Evolutionary conservation across 2,797 vertebrate genomes (phyloP).

Genomic region (Falco columbarius): DNA sequence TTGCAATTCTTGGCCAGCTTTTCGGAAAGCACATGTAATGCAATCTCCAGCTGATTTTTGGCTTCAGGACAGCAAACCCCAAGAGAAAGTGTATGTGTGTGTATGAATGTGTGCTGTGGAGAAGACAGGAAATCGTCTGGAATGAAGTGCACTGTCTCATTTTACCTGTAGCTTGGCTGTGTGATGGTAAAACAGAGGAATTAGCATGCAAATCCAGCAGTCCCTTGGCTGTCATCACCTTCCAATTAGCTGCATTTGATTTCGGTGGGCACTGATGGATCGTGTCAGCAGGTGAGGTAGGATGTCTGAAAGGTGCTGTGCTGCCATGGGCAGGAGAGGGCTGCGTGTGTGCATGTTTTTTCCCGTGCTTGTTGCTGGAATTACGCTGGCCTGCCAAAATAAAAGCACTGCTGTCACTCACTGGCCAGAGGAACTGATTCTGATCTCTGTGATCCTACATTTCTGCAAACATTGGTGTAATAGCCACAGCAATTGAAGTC

Average conservation of each 20-base stretch:
- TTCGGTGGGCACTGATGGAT: conserved; percentile 78
- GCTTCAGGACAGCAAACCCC: not conserved
- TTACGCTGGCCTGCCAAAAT: conserved; percentile 12
- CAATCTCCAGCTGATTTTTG: not conserved
- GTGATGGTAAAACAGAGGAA: conserved; percentile 66
- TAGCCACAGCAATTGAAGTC: not conserved
- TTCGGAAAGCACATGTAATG: not conserved
- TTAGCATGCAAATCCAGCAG: conserved; percentile 73
- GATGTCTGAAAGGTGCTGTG: conserved; percentile 76
- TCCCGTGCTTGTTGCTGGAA: not conserved
- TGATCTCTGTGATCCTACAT: not conserved
- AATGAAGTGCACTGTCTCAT: conserved; percentile 36
- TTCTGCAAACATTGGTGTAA: not conserved
- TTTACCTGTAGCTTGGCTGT: conserved; percentile 55
- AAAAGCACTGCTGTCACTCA: not conserved
- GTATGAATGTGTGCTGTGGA: not conserved
- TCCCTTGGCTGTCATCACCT: conserved; percentile 80
- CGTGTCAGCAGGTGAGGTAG: conserved; percentile 78
- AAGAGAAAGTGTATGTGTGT: not conserved
- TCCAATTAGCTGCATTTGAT: conserved; percentile 83
- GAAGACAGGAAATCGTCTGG: not conserved
- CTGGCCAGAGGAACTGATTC: not conserved
- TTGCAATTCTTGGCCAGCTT: not conserved
- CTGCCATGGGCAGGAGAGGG: not conserved
- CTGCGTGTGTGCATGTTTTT: not conserved